A percentile compares a stretch with the other conserved stretches of the same genome.
Conservation (phyloP, 2,113 vertebrate species). For the Muntiacus reevesi region DNA sequence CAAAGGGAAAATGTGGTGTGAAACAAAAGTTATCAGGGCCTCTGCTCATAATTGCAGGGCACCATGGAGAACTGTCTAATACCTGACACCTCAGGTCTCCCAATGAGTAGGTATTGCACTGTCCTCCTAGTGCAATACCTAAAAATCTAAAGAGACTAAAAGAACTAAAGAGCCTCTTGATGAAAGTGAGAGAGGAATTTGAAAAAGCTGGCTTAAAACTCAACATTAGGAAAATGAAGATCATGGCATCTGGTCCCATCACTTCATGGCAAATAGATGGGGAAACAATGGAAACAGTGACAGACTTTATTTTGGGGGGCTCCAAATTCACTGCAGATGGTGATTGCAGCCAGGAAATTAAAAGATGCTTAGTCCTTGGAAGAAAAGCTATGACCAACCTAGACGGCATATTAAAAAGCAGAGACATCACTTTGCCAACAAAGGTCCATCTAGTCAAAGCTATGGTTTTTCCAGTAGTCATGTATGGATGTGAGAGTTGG, state of each 20-base stretch:
- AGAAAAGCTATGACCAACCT: not conserved
- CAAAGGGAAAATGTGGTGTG: not conserved
- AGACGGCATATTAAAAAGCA: not conserved
- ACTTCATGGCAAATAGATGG: not conserved
- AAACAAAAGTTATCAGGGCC: not conserved
- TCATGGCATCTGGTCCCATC: not conserved
- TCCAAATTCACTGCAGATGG: not conserved
- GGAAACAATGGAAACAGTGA: not conserved
- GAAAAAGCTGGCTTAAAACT: not conserved
- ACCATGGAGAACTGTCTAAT: not conserved
- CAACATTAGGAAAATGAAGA: not conserved
- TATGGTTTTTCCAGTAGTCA: not conserved
- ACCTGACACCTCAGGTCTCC: not conserved
- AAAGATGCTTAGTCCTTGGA: not conserved
- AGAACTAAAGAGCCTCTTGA: not conserved
- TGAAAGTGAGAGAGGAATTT: not conserved
- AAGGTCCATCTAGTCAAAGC: not conserved
- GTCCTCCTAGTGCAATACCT: not conserved
- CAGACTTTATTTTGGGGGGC: not conserved
- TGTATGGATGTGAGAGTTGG: not conserved
- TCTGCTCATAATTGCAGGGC: not conserved
- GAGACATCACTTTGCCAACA: not conserved
- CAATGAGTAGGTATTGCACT: not conserved
- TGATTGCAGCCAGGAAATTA: not conserved
- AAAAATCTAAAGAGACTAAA: not conserved